These are phyloP conservation scores for Elephas maximus DNA, from an alignment of 2,113 vertebrate species.

Conservation along the genomic window DNA sequence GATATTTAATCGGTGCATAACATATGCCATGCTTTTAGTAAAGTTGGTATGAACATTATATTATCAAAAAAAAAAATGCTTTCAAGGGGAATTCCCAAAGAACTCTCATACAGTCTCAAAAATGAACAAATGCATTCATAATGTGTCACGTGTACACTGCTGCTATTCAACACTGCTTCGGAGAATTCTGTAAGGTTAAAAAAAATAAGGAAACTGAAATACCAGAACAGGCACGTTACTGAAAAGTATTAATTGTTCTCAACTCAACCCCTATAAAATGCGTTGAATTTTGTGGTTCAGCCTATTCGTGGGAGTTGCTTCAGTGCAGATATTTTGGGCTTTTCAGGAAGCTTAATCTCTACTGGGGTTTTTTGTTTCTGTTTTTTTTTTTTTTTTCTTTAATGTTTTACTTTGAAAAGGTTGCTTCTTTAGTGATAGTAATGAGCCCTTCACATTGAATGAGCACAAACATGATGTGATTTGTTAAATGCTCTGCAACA, in stretches of 20 bases:
- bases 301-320: background rate
- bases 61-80: background rate
- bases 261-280: background rate
- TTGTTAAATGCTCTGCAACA: background rate
- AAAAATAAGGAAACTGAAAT: background rate
- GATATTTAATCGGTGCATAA: conserved; percentile 18
- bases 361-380: background rate
- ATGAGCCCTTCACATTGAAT: conserved; percentile 7
- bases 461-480: background rate
- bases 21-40: background rate
- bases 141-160: background rate
- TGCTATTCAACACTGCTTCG: background rate
- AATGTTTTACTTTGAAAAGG: background rate
- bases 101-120: conserved; percentile 1
- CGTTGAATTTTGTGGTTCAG: conserved; percentile 12
- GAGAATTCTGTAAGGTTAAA: background rate
- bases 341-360: background rate
- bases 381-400: background rate
- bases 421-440: background rate
- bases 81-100: background rate
- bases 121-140: conserved; percentile 1
- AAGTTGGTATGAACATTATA: background rate
- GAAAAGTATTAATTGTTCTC: background rate
- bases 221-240: background rate
- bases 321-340: background rate